Conservation (phyloP, 2,888 invertebrate species). For the Lomographa bimaculata region DNA sequence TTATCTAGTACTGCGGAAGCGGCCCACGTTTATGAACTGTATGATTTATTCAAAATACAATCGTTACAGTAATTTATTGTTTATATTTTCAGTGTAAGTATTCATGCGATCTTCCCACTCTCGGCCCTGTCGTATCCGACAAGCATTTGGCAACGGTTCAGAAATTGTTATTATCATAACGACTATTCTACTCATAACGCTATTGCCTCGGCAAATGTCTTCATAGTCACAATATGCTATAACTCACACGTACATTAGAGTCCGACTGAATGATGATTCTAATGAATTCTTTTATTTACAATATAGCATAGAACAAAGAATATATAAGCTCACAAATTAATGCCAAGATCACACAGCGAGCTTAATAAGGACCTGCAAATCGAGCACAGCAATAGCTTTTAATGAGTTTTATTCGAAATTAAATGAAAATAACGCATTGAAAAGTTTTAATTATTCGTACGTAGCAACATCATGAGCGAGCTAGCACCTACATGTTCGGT, state of each 20-base stretch:
- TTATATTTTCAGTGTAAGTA: constrained; percentile 61
- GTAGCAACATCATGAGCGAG: constrained; percentile 70
- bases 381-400: constrained; percentile 32
- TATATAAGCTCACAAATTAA: constrained; percentile 17
- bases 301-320: constrained; percentile 26
- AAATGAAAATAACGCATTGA: constrained; percentile 43
- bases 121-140: constrained; percentile 51
- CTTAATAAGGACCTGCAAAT: constrained; percentile 30
- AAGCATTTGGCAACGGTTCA: constrained; percentile 70
- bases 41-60: constrained; percentile 55
- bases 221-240: constrained; percentile 63
- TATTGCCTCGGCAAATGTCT: constrained; percentile 65
- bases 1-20: constrained; percentile 12
- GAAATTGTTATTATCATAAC: constrained; percentile 75
- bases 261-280: constrained; percentile 49
- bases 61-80: constrained; percentile 52
- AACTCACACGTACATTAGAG: constrained; percentile 64
- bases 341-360: constrained; percentile 11
- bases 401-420: constrained; percentile 39
- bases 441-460: constrained; percentile 73
- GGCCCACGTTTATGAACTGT: constrained; percentile 32
- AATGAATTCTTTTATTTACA: constrained; percentile 53
- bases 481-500: constrained; percentile 69
- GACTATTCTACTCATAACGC: constrained; percentile 72
- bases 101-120: constrained; percentile 57